Conservation (phyloP, 2,888 invertebrate genomes). For the Trissonchulus sp. region DNA sequence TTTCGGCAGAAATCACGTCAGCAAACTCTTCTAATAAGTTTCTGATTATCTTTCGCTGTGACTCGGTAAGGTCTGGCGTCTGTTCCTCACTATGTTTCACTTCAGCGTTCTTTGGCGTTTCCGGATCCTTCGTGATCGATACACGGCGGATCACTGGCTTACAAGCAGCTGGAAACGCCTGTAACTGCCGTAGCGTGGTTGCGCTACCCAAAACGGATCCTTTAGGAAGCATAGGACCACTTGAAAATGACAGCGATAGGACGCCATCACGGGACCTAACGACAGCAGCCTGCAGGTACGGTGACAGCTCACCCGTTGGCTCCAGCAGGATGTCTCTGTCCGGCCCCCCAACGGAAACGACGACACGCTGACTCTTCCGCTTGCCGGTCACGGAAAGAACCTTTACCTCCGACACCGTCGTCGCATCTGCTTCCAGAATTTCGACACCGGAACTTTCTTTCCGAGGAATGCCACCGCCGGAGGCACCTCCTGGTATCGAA, state of each 20-base stretch:
- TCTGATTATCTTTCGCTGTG: background rate
- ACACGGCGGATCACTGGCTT: background rate
- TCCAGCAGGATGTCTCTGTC: background rate
- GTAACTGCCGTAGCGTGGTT: background rate
- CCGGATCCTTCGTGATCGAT: background rate
- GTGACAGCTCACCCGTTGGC: background rate
- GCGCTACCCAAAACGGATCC: background rate
- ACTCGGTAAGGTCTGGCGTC: background rate
- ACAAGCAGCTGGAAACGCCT: background rate
- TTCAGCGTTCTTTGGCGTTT: background rate
- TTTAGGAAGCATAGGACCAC: background rate
- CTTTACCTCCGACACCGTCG: background rate
- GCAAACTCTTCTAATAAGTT: background rate
- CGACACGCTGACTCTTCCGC: background rate
- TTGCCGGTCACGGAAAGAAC: background rate
- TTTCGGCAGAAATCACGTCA: background rate
- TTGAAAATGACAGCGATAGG: background rate
- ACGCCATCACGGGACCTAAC: background rate
- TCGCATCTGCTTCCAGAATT: background rate
- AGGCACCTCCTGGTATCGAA: background rate
- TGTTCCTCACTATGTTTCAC: background rate
- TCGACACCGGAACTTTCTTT: background rate
- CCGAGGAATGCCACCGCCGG: background rate
- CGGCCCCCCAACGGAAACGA: background rate
- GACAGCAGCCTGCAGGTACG: background rate